Percentiles rank a stretch among this genome's conserved stretches.
These are phyloP conservation scores for Silurus glanis DNA, from an alignment of 2,113 vertebrate genomes.

Conservation along the genomic window DNA sequence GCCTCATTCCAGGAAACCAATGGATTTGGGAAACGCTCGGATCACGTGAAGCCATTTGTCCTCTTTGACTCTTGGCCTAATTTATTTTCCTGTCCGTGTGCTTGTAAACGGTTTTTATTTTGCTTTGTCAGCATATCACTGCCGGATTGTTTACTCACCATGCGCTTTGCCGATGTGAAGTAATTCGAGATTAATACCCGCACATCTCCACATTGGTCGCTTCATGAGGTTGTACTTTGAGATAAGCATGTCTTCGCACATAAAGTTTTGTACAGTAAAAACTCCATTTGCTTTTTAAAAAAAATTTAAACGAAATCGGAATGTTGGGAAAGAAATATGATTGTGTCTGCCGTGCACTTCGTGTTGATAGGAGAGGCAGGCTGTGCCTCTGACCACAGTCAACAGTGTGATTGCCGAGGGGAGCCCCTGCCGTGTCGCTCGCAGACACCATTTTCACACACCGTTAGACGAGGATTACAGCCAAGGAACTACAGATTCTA, in stretches of 20 bases:
- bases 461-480: slow-evolving; percentile 70
- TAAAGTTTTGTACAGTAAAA: neutral
- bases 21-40: neutral
- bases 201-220: neutral
- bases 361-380: slow-evolving; percentile 82
- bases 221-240: neutral
- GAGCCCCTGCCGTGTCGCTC: slow-evolving; percentile 63
- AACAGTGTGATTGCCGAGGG: slow-evolving; percentile 71
- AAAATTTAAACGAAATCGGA: neutral
- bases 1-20: slow-evolving; percentile 14
- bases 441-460: slow-evolving; percentile 66
- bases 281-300: neutral
- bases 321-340: neutral
- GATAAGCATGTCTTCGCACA: neutral
- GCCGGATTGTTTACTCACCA: neutral
- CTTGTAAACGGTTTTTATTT: neutral
- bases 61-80: slow-evolving; percentile 13
- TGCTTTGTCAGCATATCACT: neutral
- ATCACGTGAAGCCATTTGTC: neutral
- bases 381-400: slow-evolving; percentile 79
- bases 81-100: neutral
- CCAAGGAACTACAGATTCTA: slow-evolving; percentile 57
- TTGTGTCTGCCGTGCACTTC: neutral
- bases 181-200: neutral
- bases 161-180: neutral